phyloP scores from a whole-genome alignment of 2,888 invertebrate genomes.

The Cataglyphis livida region DNA sequence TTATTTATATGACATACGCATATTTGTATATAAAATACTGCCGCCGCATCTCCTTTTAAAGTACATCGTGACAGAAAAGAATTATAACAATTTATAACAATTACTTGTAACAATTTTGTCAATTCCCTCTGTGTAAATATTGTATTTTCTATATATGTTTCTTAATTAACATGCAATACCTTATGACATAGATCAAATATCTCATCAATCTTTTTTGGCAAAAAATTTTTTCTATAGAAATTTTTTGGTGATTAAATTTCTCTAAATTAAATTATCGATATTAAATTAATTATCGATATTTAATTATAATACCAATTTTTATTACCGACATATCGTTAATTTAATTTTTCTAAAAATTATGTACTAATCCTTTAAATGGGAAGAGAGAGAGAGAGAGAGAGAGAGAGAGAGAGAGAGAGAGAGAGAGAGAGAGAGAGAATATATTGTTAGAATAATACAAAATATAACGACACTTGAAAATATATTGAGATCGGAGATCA shows the following conservation, averaged over 20 bases:
- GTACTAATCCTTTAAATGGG: neutral
- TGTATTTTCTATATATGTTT: neutral
- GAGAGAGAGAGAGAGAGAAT: neutral
- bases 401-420: too few species aligned
- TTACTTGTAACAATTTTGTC: constrained; percentile 20
- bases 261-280: neutral
- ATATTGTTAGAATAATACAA: neutral
- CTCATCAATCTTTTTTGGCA: neutral
- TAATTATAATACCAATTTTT: too few species aligned
- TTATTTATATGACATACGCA: constrained; percentile 28
- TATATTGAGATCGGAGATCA: neutral
- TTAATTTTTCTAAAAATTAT: constrained; percentile 2
- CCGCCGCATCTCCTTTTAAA: neutral
- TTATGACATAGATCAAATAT: neutral
- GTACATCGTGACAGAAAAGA: neutral
- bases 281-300: too few species aligned
- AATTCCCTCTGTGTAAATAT: neutral
- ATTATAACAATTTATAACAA: too few species aligned
- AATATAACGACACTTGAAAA: neutral
- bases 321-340: neutral
- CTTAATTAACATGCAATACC: constrained; percentile 18
- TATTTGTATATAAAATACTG: constrained; percentile 36
- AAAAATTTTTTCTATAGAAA: neutral
- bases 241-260: neutral
- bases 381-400: too few species aligned